Evolutionary conservation across 2,797 vertebrate species (phyloP), one percentile per base, ranked within the genome.

Genomic region (Oophaga sylvatica): DNA sequence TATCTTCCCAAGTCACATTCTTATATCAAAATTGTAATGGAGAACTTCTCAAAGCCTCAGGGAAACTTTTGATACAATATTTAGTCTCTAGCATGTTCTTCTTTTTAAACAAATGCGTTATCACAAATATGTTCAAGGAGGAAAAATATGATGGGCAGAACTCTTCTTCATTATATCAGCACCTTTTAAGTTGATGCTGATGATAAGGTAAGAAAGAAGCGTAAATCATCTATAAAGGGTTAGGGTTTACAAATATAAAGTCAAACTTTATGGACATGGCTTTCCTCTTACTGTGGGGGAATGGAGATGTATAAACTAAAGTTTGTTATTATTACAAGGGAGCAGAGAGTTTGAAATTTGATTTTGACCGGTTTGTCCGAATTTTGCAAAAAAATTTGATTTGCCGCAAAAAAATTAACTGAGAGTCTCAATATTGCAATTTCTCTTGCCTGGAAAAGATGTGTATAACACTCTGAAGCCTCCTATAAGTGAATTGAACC

Each of bases 1-100:
- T 89, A 89, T 89, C 88, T 89, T 89, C 88, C 68, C 88, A 83
- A 89, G 88, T 86, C 88, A 89, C 88, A 89, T 89, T 89, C 88
- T 86, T 89, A 89, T 89, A 89, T 89, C 88, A 89, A 89, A 86
- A 89, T 89, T 89, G 84, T 86, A 86, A 89, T 86, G 80, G 80
- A 89, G 88, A 89, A 89, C 88, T 89, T 89, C 71, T 83, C 68
- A 89, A 86, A 89, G 84, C 88, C 73, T 83, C 73, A 79, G 80
- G 88, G 84, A 87, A 89, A 89, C 88, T 89, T 89, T 89, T 89
- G 88, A 83, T 89, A 86, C 79, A 80, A 86, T 86, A 86, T 86
- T 89, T 89, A 89, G 84, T 86, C 75, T 83, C 22, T 70, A 6
- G 71, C 68, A 76, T 53, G 73, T 71, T 86, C 60, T 29, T 63